These are phyloP conservation scores for Heliconius cydno DNA, from an alignment of 2,888 invertebrate species.

Conservation along the genomic window DNA sequence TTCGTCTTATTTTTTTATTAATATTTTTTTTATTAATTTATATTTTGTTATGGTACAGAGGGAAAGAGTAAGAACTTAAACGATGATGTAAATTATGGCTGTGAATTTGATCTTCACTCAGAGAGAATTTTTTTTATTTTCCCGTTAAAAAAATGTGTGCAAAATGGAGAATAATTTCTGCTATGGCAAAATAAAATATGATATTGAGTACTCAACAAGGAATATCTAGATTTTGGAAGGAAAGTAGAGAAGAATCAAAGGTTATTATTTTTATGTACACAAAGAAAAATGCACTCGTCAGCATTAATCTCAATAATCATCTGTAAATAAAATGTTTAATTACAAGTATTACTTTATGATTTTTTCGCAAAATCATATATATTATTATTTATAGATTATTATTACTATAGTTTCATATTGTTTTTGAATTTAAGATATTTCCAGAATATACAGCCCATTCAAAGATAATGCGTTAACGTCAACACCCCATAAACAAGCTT, in stretches of 20 bases:
- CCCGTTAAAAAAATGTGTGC: too few relatives aligned
- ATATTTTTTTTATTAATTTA: too few relatives aligned
- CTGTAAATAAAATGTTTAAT: neutral
- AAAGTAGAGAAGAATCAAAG: neutral
- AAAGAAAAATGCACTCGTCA: neutral
- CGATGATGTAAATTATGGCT: neutral
- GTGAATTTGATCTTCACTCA: neutral
- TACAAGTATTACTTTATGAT: too few relatives aligned
- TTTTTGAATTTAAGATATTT: slow-evolving; percentile 13
- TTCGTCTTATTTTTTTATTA: neutral
- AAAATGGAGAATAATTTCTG: too few relatives aligned
- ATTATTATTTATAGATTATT: neutral
- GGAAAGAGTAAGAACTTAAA: neutral
- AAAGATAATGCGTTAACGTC: slow-evolving; percentile 28
- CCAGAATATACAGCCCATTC: slow-evolving; percentile 11
- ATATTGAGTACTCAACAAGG: too few relatives aligned
- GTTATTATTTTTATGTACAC: neutral
- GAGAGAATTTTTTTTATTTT: too few relatives aligned
- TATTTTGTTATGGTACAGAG: neutral
- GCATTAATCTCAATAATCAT: neutral
- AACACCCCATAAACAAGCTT: slow-evolving; percentile 30
- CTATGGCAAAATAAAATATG: too few relatives aligned
- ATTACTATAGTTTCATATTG: neutral
- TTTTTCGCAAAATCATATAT: neutral
- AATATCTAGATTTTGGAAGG: too few relatives aligned